Evolutionary conservation across 1,140 invertebrate genomes (phyloP).

Genomic region (Drosophila sucinea): DNA sequence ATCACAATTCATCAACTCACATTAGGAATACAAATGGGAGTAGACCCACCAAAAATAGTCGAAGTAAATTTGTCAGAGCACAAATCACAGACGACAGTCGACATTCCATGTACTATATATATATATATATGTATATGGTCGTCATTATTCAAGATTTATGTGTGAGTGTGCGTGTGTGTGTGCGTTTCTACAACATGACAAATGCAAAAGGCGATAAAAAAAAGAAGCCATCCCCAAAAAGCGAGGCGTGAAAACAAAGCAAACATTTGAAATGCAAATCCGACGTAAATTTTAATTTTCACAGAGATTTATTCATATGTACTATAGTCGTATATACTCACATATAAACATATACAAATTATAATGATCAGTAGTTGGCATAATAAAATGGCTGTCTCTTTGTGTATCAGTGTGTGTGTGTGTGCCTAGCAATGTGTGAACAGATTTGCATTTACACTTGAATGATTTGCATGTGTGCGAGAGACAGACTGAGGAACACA

Average conservation of each 20-base stretch:
- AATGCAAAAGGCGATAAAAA: constrained; percentile 60
- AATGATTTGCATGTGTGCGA: constrained; percentile 48
- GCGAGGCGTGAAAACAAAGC: constrained; percentile 29
- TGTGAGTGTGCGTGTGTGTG: constrained; percentile 3
- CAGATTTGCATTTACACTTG: constrained; percentile 68
- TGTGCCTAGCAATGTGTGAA: constrained; percentile 62
- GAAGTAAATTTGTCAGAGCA: constrained; percentile 62
- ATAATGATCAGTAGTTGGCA: constrained; percentile 74
- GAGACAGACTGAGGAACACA: constrained; percentile 9
- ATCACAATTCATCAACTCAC: constrained; percentile 54
- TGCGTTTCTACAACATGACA: constrained; percentile 59
- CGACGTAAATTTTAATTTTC: constrained; percentile 74
- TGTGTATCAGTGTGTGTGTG: constrained; percentile 11
- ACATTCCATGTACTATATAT: constrained; percentile 14
- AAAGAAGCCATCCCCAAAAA: constrained; percentile 5
- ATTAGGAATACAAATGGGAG: constrained; percentile 59
- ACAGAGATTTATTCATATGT: constrained; percentile 61
- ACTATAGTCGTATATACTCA: constrained; percentile 7
- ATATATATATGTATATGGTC: constrained; percentile 32
- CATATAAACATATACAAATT: constrained; percentile 37
- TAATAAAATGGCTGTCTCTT: constrained; percentile 34
- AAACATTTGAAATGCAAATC: constrained; percentile 73
- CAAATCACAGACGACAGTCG: constrained; percentile 54
- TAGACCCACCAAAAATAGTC: constrained; percentile 43
- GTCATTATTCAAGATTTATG: constrained; percentile 76